A percentile compares a stretch with the other conserved stretches of the same genome.
Evolutionary conservation across 1,140 invertebrate genomes (phyloP).

Genomic region (Achatina immaculata): DNA sequence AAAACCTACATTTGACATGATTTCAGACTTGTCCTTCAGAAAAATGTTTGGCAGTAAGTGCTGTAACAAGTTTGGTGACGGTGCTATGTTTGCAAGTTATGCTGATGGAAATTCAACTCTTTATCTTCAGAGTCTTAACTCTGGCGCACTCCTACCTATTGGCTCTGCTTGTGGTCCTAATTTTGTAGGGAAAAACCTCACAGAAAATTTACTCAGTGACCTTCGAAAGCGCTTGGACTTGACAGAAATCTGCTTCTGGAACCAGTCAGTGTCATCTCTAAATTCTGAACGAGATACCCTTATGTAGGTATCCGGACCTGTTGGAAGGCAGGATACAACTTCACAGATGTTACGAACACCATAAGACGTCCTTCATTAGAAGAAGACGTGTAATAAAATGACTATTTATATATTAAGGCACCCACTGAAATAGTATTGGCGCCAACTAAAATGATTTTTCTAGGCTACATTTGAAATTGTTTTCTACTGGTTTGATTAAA

Average conservation of each 20-base stretch:
- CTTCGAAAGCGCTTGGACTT: not conserved
- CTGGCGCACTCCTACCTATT: not conserved
- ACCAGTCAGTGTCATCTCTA: not conserved
- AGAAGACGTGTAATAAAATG: conserved; percentile 27
- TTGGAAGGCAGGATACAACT: conserved; percentile 3
- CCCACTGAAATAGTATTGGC: too few species aligned
- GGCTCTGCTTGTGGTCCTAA: not conserved
- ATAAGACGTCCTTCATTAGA: not conserved
- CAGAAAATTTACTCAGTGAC: not conserved
- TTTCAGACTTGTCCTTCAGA: not conserved
- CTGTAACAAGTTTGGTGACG: not conserved
- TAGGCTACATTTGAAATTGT: too few species aligned
- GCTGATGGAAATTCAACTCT: not conserved
- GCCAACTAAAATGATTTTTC: too few species aligned
- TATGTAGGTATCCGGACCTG: not conserved
- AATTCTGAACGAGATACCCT: conserved; percentile 9
- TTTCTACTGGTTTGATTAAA: too few species aligned
- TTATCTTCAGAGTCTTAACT: not conserved
- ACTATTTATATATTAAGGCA: too few species aligned
- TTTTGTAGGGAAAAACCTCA: not conserved
- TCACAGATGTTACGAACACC: not conserved
- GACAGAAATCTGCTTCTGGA: not conserved
- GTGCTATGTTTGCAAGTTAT: conserved; percentile 3
- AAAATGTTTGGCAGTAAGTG: not conserved
- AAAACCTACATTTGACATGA: not conserved